Percentiles rank a stretch among this genome's conserved stretches.
These are phyloP conservation scores for Amphiura filiformis DNA, from an alignment of 35 echinoderm and acorn worm species.

Conservation along the genomic window DNA sequence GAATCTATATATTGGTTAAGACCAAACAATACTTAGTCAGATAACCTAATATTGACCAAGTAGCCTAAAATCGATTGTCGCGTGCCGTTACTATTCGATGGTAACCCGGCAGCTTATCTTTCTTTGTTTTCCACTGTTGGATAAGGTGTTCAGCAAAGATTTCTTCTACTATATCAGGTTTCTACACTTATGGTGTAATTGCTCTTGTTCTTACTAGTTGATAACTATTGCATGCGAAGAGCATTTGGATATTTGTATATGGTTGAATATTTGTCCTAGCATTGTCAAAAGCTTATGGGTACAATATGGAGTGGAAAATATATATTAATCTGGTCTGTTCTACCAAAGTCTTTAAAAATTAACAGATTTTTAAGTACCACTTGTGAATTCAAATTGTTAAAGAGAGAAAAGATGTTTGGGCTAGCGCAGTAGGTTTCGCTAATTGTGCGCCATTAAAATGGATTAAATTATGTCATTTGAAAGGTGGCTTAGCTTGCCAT, in stretches of 20 bases:
- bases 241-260: background rate
- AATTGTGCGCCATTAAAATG: no score
- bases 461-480: no score
- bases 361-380: no score
- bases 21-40: background rate
- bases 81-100: background rate
- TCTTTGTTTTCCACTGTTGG: background rate
- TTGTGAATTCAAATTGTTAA: no score
- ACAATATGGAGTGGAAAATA: background rate
- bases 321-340: no score
- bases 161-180: background rate
- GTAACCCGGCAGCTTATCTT: background rate
- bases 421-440: no score
- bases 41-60: background rate
- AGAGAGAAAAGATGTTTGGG: no score
- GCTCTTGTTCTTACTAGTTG: background rate
- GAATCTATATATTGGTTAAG: background rate
- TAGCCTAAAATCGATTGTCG: background rate
- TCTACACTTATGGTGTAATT: background rate
- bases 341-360: no score
- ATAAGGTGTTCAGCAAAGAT: background rate
- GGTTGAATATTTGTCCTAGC: background rate
- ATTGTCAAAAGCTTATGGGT: background rate
- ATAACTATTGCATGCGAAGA: background rate
- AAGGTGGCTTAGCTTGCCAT: no score